These are phyloP conservation scores for Ctena decussata DNA, from an alignment of 2,888 invertebrate species.

Conservation along the genomic window DNA sequence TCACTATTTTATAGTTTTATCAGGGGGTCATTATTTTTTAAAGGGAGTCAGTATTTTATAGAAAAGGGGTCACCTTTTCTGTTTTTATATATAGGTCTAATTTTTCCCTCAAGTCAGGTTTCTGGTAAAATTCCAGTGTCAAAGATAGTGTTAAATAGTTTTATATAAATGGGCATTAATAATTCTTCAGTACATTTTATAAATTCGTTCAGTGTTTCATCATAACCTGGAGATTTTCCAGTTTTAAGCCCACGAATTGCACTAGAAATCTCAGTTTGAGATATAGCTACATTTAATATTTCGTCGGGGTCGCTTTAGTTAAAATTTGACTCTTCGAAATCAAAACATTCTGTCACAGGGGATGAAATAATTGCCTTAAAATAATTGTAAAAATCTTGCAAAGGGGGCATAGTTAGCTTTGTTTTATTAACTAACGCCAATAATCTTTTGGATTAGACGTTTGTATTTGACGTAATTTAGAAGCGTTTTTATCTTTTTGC, in stretches of 20 bases:
- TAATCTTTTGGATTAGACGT: not conserved
- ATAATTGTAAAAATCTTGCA: not conserved
- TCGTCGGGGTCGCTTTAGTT: not conserved
- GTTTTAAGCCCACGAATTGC: not conserved
- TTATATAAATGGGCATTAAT: not conserved
- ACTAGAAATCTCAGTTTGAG: not conserved
- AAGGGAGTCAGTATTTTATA: too few species aligned
- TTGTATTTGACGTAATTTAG: not conserved
- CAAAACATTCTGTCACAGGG: not conserved
- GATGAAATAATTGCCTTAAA: not conserved
- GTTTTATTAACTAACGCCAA: not conserved
- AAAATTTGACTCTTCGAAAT: not conserved
- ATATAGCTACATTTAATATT: not conserved
- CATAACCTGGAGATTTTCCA: too few species aligned
- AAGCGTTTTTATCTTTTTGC: not conserved
- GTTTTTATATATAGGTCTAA: conserved; percentile 34
- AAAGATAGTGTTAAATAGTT: conserved; percentile 27
- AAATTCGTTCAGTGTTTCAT: not conserved
- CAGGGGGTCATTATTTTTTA: too few species aligned
- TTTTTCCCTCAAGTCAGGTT: conserved; percentile 8
- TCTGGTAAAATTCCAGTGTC: conserved; percentile 14
- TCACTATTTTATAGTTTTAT: too few species aligned
- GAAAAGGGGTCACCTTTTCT: too few species aligned
- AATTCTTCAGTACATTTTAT: not conserved
- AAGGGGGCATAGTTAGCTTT: not conserved